Evolutionary conservation across 2,797 vertebrate genomes (phyloP).

Genomic region (Alfaro cultratus): DNA sequence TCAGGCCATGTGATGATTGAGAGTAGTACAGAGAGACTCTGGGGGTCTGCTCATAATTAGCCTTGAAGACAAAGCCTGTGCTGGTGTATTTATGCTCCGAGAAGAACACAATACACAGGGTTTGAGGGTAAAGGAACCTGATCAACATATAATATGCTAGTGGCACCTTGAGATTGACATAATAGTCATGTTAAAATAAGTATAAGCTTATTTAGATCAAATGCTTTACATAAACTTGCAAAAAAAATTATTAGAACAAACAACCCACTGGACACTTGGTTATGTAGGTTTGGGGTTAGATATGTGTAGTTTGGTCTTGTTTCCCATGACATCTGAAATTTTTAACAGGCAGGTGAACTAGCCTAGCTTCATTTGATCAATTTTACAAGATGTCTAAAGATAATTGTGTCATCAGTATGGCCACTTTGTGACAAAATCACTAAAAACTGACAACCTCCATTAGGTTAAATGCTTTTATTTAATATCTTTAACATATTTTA

Average conservation of each 20-base stretch:
- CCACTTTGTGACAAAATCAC: neutral
- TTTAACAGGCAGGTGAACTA: neutral
- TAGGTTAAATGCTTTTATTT: too few species aligned
- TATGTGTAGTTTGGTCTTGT: neutral
- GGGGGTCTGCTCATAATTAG: slow-evolving; percentile 48
- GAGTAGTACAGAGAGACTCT: slow-evolving; percentile 58
- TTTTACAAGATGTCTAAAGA: neutral
- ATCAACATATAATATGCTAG: neutral
- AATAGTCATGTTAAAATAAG: neutral
- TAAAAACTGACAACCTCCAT: neutral
- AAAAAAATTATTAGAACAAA: neutral
- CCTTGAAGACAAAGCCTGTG: slow-evolving; percentile 19
- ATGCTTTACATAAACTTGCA: neutral
- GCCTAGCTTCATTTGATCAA: neutral
- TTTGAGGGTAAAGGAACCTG: neutral
- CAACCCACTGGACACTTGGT: neutral
- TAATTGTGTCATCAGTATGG: neutral
- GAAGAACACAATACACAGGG: neutral
- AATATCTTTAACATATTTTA: too few species aligned
- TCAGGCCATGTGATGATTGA: slow-evolving; percentile 62
- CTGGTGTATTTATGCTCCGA: slow-evolving; percentile 14
- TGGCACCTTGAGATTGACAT: neutral
- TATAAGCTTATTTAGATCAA: neutral
- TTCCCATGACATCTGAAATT: neutral
- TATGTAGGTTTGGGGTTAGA: neutral